Base-by-base conservation (phyloP, 92 coral and sea anemone genomes). In the Epizoanthus illoricatus region DNA sequence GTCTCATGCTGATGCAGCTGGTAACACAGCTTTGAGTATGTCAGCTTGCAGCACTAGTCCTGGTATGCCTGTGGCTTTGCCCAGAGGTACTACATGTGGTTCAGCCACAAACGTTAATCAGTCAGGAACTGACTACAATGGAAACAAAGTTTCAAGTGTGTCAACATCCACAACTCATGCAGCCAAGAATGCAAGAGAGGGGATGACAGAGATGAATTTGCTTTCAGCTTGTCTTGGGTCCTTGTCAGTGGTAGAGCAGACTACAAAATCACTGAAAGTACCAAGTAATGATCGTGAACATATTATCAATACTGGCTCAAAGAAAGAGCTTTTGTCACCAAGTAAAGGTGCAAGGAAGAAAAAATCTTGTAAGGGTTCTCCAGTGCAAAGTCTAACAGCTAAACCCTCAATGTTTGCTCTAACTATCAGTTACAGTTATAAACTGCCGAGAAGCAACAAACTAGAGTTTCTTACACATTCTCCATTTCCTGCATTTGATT, bases 371-470 rank as follows among this genome's bases (percentile, higher is more conserved):
- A 19, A 42, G 9, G 13, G 65, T n/a, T 11, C 84, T 47, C 43
- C 45, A 68, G 5, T 39, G 73, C 47, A 43, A 39, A 43, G 73
- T 23, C 17, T 84, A 86, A 45, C 65, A 19, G 83, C 91, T n/a
- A 80, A 80, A 23, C 92, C 95, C 8, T 61, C 89, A 1, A 81
- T 92, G 90, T 92, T 92, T 82, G 96, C 89, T 73, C 57, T 87
- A 43, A 81, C 96, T 20, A 80, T 92, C 10, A 74, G 93, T 64
- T 85, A 68, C 55, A 55, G 86, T 68, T 55, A 24, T 41, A 87
- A 83, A 33, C 33, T 47, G 12, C 70, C 63, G 7, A 84, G 42
- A 24, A 33, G 49, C 47, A 24, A 65, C 55, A 73, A 40, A 55
- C 16, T 19, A 21, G 65, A 60, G 7, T 16, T 45, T 57, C 39